A percentile compares a stretch with the other conserved stretches of the same genome.
Evolutionary conservation across 2,797 vertebrate species (phyloP).

Genomic region (Epinephelus malabaricus): DNA sequence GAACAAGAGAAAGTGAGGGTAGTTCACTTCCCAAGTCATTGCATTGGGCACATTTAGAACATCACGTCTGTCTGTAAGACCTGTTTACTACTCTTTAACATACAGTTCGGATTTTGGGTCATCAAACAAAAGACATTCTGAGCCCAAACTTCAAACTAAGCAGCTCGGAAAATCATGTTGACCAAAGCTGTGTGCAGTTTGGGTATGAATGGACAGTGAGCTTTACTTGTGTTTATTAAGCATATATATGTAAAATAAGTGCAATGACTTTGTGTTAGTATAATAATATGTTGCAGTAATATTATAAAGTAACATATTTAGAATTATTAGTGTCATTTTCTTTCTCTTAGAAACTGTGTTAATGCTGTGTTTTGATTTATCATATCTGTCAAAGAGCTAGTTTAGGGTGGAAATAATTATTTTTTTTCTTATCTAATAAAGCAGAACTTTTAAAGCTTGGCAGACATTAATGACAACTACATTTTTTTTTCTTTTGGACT

Average conservation of each 20-base stretch:
- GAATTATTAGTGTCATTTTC: not conserved
- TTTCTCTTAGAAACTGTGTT: not conserved
- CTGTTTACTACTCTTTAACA: not conserved
- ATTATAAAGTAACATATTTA: not conserved
- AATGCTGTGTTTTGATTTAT: no score
- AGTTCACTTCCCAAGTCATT: not conserved
- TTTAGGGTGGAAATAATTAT: not conserved
- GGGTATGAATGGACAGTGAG: not conserved
- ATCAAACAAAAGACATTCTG: not conserved
- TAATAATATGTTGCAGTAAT: not conserved
- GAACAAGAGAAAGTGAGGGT: not conserved
- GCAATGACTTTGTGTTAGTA: not conserved
- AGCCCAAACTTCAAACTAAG: constrained; percentile 9
- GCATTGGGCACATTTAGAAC: not conserved
- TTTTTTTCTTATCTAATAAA: not conserved
- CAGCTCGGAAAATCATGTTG: not conserved
- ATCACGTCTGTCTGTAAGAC: not conserved
- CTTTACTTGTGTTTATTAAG: not conserved
- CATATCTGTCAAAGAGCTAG: accelerated
- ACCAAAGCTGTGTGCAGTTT: not conserved
- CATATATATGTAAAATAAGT: not conserved
- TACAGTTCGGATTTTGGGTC: constrained; percentile 9
- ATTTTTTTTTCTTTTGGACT: not conserved
- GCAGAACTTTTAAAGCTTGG: not conserved
- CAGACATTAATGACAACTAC: not conserved